Percentiles rank a stretch among this genome's conserved stretches.
These are phyloP conservation scores for Myocastor coypus DNA, from an alignment of 2,113 vertebrate genomes.

Conservation along the genomic window DNA sequence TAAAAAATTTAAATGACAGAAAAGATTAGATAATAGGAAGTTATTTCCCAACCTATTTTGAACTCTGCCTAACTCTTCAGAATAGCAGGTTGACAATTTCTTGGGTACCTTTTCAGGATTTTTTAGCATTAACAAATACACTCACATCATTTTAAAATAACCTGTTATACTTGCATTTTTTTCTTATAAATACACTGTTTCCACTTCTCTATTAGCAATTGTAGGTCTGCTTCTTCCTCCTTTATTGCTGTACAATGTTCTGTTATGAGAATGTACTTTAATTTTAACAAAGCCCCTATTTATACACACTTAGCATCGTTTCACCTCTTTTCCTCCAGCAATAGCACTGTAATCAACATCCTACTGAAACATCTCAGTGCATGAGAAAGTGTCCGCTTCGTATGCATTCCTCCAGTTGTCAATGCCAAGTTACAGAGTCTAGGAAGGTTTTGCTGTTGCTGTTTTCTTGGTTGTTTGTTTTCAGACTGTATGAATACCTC, in stretches of 20 bases:
- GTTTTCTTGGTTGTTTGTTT: background rate
- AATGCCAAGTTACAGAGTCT: background rate
- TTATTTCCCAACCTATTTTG: conserved; percentile 25
- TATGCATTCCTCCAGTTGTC: background rate
- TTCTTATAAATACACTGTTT: background rate
- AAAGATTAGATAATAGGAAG: conserved; percentile 6
- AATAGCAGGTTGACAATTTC: conserved; percentile 35
- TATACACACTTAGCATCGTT: conserved; percentile 42
- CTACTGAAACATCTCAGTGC: background rate
- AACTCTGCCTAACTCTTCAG: background rate
- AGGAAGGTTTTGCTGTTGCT: background rate
- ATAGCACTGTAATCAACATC: background rate
- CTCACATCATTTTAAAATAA: background rate
- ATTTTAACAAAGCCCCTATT: conserved; percentile 49
- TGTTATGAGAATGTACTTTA: conserved; percentile 20
- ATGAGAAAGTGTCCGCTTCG: background rate
- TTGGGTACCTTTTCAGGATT: background rate
- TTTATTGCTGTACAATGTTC: background rate
- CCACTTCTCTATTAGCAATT: background rate
- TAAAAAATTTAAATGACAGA: background rate
- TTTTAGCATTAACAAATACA: background rate
- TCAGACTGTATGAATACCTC: background rate
- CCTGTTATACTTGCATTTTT: background rate
- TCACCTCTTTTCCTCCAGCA: background rate
- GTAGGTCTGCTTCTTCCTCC: background rate